Evolutionary conservation across 1,140 invertebrate species (phyloP), one percentile per base, ranked within the genome.

Genomic region (Caerostris darwini): DNA sequence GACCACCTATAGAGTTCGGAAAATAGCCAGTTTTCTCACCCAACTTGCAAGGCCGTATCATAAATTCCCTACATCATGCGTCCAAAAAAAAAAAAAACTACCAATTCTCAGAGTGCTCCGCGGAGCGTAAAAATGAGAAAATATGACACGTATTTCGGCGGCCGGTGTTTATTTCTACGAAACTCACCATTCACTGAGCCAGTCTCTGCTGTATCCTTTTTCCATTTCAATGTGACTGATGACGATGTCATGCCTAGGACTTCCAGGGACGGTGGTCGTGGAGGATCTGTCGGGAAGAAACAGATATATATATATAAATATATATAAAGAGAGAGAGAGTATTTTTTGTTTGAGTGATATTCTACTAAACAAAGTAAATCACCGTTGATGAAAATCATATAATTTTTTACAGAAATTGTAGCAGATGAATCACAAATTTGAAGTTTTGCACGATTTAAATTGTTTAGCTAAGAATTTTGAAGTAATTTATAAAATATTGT

Each of bases 141-240:
- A 92, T 83, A 92, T 92, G 90, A 56, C 77, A 14, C 12, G 58
- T 57, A 92, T 92, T 92, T 92, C 71, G 12, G 71, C 7, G 12
- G 12, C 50, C 50, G 71, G 53, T 34, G 71, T 81, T 81, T 81
- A 81, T 34, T 54, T 81, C 53, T 7, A 81, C 34, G 50, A 54
- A 6, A 88, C 92, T 93, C 69, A 93, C 92, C 92, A 56, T n/a
- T 81, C 10, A 69, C 67, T 6, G 92, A 7, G 10, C 6, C 10
- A 19, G 61, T 54, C 50, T 94, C 94, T n/a, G 19, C 53, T 14
- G 57, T n/a, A 34, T 94, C 89, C 64, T 92, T 94, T 19, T 92
- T 94, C 94, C 94, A 94, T 81, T 91, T 94, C 67, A 94, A 17
- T 7, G 94, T 92, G 67, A 94, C 88, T 4, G 94, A 87, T 86